Base-by-base conservation (phyloP, 1,140 invertebrate genomes). In the Drosophila setifemur region DNA sequence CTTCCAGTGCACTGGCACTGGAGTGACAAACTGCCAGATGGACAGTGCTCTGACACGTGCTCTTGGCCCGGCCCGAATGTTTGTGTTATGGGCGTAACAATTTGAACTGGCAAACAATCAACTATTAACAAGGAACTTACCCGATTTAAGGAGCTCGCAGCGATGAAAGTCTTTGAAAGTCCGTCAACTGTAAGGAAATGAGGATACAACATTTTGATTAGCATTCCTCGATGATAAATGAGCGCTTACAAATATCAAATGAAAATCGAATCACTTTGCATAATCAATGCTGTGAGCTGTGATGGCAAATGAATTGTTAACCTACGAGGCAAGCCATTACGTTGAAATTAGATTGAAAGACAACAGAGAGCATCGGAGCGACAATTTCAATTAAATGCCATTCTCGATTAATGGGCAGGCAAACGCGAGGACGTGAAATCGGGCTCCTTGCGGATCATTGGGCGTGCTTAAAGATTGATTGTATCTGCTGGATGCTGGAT, bases 271-370 rank as follows among this genome's bases (percentile, higher is more conserved):
- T 64, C 33, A 18, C 43, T 66, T 66, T 66, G 61, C 58, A 66
- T 66, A 66, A 66, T 66, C 58, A 66, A 66, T 16, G 52, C 57
- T 26, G 12, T 11, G 28, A 35, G 26, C 42, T 31, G 31, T 69
- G n/a, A n/a, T n/a, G n/a, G n/a, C n/a, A 69, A 69, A 69, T 68
- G 63, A 68, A 69, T 55, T 69, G 67, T 71, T 71, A 71, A 50
- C 37, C 68, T 25, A 50, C 29, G 53, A 48, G 57, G 49, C 31
- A 48, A 48, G 58, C 25, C 33, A 64, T 64, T 49, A 39, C 23
- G 33, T 21, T 26, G 9, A 57, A 61, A 58, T 61, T 61, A 55
- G 29, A 43, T 69, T 54, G 64, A 69, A 57, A 69, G 67, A 50
- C 67, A 71, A 66, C 58, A 66, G 11, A 7, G 14, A 64, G 58